Percentiles rank a stretch among this genome's conserved stretches.
These are phyloP conservation scores for Aplocera efformata DNA, from an alignment of 2,888 invertebrate species.

Conservation along the genomic window DNA sequence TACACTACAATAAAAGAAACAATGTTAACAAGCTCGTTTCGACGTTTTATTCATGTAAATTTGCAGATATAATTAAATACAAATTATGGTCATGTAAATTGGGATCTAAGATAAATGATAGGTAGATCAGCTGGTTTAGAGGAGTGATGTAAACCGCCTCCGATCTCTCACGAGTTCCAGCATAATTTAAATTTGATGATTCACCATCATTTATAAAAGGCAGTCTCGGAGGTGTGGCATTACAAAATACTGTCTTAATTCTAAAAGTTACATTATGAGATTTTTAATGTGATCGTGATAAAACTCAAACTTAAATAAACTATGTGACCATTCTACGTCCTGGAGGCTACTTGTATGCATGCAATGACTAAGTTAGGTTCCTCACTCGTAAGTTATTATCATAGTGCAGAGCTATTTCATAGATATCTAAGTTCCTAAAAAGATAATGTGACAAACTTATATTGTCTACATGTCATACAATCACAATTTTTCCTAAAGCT, in stretches of 20 bases:
- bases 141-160: constrained; percentile 58
- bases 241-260: constrained; percentile 77
- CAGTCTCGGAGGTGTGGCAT: constrained; percentile 79
- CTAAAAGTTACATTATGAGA: constrained; percentile 77
- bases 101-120: constrained; percentile 74
- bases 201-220: constrained; percentile 77
- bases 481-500: constrained; percentile 81
- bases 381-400: constrained; percentile 62
- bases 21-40: constrained; percentile 73
- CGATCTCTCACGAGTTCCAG: constrained; percentile 51
- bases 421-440: constrained; percentile 68
- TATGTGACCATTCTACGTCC: constrained; percentile 71
- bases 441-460: constrained; percentile 78
- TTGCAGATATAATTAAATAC: constrained; percentile 80
- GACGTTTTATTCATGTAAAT: constrained; percentile 81
- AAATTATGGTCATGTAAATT: constrained; percentile 79
- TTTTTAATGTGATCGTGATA: constrained; percentile 77
- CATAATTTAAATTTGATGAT: constrained; percentile 69
- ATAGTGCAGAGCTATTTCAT: constrained; percentile 71
- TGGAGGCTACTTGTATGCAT: constrained; percentile 70
- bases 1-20: constrained; percentile 31
- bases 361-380: constrained; percentile 62
- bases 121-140: constrained; percentile 61
- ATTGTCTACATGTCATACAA: constrained; percentile 81
- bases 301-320: constrained; percentile 76